These are phyloP conservation scores for Notodonta dromedarius DNA, from an alignment of 2,888 invertebrate species.

Conservation along the genomic window DNA sequence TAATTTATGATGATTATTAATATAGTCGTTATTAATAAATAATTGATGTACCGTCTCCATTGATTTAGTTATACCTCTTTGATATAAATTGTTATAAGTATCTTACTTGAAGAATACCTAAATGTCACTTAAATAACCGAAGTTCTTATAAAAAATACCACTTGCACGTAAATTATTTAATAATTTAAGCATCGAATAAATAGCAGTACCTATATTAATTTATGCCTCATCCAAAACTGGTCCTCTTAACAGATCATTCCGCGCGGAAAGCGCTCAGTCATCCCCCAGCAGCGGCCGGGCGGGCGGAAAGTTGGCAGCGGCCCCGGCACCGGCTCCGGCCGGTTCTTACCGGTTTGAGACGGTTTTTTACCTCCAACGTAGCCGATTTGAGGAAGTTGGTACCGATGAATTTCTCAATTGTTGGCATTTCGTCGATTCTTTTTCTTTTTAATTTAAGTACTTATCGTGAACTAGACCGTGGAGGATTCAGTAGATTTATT, in stretches of 20 bases:
- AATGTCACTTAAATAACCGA: no score
- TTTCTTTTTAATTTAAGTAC: background rate
- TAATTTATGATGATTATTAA: no score
- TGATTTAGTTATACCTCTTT: no score
- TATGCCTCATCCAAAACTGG: conserved; percentile 50
- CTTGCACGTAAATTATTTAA: no score
- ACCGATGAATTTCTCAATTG: conserved; percentile 26
- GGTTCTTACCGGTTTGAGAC: conserved; percentile 47
- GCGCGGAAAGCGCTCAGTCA: conserved; percentile 55
- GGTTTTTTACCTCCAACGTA: conserved; percentile 30
- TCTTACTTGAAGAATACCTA: no score
- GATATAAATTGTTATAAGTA: no score
- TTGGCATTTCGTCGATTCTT: conserved; percentile 8
- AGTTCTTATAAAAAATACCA: no score
- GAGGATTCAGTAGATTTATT: conserved; percentile 9
- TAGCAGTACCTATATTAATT: conserved; percentile 26
- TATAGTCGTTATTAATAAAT: no score
- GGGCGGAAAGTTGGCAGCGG: conserved; percentile 60
- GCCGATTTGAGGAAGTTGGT: conserved; percentile 40
- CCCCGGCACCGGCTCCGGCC: conserved; percentile 43
- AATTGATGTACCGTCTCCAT: no score
- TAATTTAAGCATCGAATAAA: no score
- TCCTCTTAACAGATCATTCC: conserved; percentile 43
- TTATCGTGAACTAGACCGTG: no score
- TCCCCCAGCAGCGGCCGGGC: conserved; percentile 40